Conservation (phyloP, 2,113 vertebrate genomes). For the Bungarus multicinctus region DNA sequence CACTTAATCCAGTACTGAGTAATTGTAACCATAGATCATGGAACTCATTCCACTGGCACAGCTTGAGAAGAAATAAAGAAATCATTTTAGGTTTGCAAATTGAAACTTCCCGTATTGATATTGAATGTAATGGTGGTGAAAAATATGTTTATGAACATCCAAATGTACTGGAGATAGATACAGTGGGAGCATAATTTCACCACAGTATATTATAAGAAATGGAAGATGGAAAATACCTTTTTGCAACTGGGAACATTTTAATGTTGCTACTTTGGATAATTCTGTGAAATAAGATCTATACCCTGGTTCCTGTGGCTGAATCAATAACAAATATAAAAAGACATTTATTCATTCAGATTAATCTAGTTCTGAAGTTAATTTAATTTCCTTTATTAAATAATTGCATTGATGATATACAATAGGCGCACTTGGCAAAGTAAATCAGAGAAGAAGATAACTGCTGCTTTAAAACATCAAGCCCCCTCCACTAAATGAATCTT, state of each 20-base stretch:
- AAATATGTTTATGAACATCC: not conserved
- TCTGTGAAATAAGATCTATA: slow-evolving; percentile 7
- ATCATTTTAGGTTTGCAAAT: slow-evolving; percentile 20
- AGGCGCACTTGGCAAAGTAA: not conserved
- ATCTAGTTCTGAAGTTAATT: slow-evolving; percentile 47
- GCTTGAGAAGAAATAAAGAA: slow-evolving; percentile 37
- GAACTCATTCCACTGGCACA: not conserved
- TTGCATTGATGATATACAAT: not conserved
- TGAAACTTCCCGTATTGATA: slow-evolving; percentile 22
- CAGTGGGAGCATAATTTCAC: not conserved
- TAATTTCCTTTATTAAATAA: not conserved
- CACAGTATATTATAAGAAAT: slow-evolving; percentile 7
- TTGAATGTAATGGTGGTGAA: not conserved
- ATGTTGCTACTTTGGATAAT: slow-evolving; percentile 23
- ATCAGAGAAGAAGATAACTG: not conserved
- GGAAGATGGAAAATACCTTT: slow-evolving; percentile 57
- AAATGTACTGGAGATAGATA: slow-evolving; percentile 24
- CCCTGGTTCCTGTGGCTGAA: slow-evolving; percentile 16
- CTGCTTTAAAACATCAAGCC: not conserved
- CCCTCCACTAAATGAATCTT: not conserved
- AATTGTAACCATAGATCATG: not conserved
- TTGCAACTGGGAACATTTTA: slow-evolving; percentile 40
- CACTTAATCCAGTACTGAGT: slow-evolving; percentile 9
- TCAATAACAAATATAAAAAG: slow-evolving; percentile 37
- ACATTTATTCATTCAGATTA: slow-evolving; percentile 41